Base-by-base conservation (phyloP, 2,113 vertebrate species). In the Syngnathus typhle region DNA sequence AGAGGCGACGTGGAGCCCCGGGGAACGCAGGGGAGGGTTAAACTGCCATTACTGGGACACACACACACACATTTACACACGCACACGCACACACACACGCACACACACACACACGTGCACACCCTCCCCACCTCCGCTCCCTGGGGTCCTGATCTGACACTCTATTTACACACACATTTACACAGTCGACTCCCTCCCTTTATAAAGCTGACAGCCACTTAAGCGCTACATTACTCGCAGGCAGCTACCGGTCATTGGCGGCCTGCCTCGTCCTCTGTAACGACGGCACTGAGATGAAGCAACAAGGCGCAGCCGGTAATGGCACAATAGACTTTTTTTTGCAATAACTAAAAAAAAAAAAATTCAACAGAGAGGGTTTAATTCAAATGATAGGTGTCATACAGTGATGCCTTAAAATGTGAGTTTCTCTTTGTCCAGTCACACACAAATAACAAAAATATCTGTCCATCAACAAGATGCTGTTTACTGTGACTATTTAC, bases 131-230 rank as follows among this genome's bases (percentile, higher is more conserved):
- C 82, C 84, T 88, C 85, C 64, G 64, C 84, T 85, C 84, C 89
- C 88, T 84, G 81, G 80, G 88, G 88, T 88, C 85, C 84, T 88
- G 86, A 86, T 85, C 87, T 84, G 87, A 88, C 87, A 85, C 87
- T 88, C 86, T 89, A 86, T 89, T 89, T 88, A 90, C 86, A 90
- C 87, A 89, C 83, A 88, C 87, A 85, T 86, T 86, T 87, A 87
- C 82, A 81, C 85, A 86, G 81, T 89, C 81, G 70, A 84, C 82
- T 84, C 77, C 84, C 85, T 81, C 85, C 32, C 85, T 88, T 84
- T 84, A 83, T 82, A 69, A 84, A 84, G 82, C 88, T 90, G 90
- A 91, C 88, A 90, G 88, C 83, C 87, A 90, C 85, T 90, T 89
- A 89, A 84, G 87, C 83, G 81, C 68, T 80, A 84, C 88, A 87